These are phyloP conservation scores for Lagopus leucura DNA, from an alignment of 2,113 vertebrate species.

Conservation along the genomic window DNA sequence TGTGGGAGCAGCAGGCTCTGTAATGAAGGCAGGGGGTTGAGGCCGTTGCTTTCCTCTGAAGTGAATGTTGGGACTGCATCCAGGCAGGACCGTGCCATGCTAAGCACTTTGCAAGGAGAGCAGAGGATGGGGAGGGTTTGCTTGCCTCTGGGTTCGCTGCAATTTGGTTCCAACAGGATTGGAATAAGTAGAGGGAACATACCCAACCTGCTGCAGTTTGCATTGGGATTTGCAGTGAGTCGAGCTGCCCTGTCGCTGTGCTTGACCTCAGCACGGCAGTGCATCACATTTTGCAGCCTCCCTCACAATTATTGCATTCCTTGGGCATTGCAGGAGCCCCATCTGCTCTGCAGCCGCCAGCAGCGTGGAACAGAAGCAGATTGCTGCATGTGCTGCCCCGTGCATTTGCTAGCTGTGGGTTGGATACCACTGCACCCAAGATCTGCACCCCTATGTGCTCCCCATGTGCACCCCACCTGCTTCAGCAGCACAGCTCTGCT, in stretches of 20 bases:
- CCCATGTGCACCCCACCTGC: not conserved
- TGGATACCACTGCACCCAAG: too few relatives aligned
- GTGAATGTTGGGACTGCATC: fast-evolving
- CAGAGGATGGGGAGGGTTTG: not conserved
- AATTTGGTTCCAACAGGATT: not conserved
- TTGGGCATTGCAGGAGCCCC: not conserved
- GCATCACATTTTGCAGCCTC: fast-evolving
- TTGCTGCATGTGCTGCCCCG: not conserved
- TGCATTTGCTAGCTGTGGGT: not conserved
- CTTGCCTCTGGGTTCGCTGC: not conserved
- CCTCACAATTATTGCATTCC: not conserved
- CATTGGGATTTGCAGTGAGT: not conserved
- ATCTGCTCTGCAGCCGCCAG: not conserved
- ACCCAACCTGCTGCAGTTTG: not conserved
- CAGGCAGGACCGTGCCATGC: not conserved
- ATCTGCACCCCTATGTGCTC: not conserved
- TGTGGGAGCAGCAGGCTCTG: not conserved
- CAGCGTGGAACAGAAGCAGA: not conserved
- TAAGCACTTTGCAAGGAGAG: not conserved
- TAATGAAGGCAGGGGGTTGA: fast-evolving
- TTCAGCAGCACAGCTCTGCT: not conserved
- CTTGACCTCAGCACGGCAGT: not conserved
- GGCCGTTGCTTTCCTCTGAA: not conserved
- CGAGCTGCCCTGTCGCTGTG: not conserved
- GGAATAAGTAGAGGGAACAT: fast-evolving